These are phyloP conservation scores for Apis dorsata DNA, from an alignment of 1,140 invertebrate genomes.

Conservation along the genomic window DNA sequence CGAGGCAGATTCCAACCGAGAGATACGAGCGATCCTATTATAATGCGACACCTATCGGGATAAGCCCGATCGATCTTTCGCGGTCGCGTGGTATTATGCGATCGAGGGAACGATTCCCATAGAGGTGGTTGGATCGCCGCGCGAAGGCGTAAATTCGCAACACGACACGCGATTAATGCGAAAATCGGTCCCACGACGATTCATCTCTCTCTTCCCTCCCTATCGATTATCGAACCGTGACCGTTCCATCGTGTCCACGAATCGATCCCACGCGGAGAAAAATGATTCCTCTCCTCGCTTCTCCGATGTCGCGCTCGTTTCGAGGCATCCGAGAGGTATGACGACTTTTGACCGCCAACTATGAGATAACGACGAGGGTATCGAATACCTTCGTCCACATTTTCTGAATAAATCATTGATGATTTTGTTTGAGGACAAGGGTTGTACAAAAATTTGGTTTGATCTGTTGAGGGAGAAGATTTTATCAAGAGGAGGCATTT, in stretches of 20 bases:
- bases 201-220: not conserved
- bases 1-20: not conserved
- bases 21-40: not conserved
- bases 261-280: not conserved
- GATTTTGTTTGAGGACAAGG: too few species aligned
- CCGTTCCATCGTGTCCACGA: not conserved
- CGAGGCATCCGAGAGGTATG: not conserved
- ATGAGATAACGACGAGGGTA: not conserved
- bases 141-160: not conserved
- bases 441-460: too few species aligned
- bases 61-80: not conserved
- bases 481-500: too few species aligned
- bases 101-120: not conserved
- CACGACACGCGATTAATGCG: conserved; percentile 18
- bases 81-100: not conserved
- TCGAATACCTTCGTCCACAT: not conserved
- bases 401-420: too few species aligned
- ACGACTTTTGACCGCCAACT: not conserved
- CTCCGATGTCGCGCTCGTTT: conserved; percentile 20
- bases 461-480: too few species aligned
- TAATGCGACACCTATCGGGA: not conserved
- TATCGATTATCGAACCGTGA: not conserved
- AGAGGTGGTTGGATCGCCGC: not conserved
- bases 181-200: conserved; percentile 46
- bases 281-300: conserved; percentile 13